These are phyloP conservation scores for Hyposoter didymator DNA, from an alignment of 2,888 invertebrate genomes.

Conservation along the genomic window DNA sequence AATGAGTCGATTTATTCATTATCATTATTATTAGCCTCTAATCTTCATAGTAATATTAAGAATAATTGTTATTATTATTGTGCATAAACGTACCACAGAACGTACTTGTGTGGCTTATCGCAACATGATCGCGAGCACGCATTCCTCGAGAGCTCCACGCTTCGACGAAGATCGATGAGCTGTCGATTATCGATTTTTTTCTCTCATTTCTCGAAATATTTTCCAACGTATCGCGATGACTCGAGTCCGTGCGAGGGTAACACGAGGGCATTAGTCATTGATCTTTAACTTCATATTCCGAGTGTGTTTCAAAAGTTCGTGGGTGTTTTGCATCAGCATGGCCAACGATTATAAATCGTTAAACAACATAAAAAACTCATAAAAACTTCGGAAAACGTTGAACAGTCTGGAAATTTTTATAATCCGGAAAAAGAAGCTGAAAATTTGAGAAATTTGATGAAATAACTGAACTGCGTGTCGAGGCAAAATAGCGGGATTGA, in stretches of 20 bases:
- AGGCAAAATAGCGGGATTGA: neutral
- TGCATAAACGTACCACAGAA: neutral
- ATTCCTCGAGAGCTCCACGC: slow-evolving; percentile 42
- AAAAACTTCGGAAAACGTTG: no score
- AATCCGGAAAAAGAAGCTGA: neutral
- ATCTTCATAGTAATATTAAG: neutral
- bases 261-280: slow-evolving; percentile 33
- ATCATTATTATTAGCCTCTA: slow-evolving; percentile 7
- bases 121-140: slow-evolving; percentile 36
- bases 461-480: neutral
- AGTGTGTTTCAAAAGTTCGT: neutral
- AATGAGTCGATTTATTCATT: slow-evolving; percentile 17
- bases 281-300: slow-evolving; percentile 21
- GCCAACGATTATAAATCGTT: neutral
- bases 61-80: slow-evolving; percentile 10
- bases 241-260: slow-evolving; percentile 8
- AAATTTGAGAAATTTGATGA: neutral
- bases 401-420: neutral
- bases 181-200: slow-evolving; percentile 34
- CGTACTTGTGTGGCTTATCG: neutral
- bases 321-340: slow-evolving; percentile 26
- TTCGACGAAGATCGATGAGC: slow-evolving; percentile 57
- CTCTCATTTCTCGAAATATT: slow-evolving; percentile 23
- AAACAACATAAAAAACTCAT: slow-evolving; percentile 11
- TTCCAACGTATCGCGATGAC: slow-evolving; percentile 28